A percentile compares a stretch with the other conserved stretches of the same genome.
These are phyloP conservation scores for Trachops cirrhosus DNA, from an alignment of 2,797 vertebrate species.

Conservation along the genomic window DNA sequence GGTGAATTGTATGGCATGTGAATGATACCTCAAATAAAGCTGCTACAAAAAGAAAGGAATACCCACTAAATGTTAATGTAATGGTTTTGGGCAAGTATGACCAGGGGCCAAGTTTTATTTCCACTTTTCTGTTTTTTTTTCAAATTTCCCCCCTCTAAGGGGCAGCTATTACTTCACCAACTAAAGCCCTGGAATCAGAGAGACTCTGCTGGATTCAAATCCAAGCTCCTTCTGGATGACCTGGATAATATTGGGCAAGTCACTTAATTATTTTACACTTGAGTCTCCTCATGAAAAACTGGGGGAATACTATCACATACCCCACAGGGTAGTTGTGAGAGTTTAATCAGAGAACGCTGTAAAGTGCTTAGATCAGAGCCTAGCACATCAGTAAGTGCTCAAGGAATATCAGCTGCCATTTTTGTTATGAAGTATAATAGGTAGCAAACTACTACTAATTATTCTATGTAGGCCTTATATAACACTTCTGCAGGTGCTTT, in stretches of 20 bases:
- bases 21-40: neutral
- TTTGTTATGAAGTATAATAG: neutral
- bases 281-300: conserved; percentile 21
- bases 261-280: conserved; percentile 1
- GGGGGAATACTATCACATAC: neutral
- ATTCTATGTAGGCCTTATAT: neutral
- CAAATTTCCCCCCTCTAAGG: too few relatives aligned
- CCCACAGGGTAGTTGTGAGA: neutral
- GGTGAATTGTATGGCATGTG: neutral
- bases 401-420: neutral
- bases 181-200: neutral
- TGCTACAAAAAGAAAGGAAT: neutral
- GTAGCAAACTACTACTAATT: neutral
- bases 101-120: neutral
- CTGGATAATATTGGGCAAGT: neutral
- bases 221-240: neutral
- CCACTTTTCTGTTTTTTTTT: neutral
- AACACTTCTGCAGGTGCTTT: neutral
- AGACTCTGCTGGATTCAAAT: neutral
- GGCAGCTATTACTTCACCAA: neutral
- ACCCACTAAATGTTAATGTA: neutral
- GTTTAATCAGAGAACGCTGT: neutral
- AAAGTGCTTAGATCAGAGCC: neutral
- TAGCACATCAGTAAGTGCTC: neutral
- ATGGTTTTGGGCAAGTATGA: neutral